Evolutionary conservation across 2,888 invertebrate species (phyloP).

Genomic region (Liodrosophila aerea): DNA sequence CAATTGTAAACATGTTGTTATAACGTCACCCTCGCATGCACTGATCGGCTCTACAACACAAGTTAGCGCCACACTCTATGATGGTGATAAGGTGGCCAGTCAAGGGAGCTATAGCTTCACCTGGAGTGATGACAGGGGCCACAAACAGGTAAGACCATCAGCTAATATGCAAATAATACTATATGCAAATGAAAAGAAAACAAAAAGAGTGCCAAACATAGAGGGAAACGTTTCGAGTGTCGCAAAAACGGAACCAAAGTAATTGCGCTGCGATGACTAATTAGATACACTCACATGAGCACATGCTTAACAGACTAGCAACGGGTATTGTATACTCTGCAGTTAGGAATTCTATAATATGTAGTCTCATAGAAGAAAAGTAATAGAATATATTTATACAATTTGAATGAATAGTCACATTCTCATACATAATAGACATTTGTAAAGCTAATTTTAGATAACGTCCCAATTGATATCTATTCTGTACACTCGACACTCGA

Average conservation of each 20-base stretch:
- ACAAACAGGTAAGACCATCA: constrained; percentile 49
- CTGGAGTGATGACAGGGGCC: constrained; percentile 85
- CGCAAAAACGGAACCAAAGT: constrained; percentile 2
- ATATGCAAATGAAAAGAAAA: constrained; percentile 26
- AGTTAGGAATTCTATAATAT: too few species aligned
- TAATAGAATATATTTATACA: too few species aligned
- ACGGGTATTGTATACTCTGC: too few species aligned
- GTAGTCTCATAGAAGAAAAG: too few species aligned
- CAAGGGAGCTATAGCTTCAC: constrained; percentile 84
- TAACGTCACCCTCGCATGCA: constrained; percentile 87
- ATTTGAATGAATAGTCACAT: too few species aligned
- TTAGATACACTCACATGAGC: constrained; percentile 8
- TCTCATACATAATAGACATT: constrained; percentile 12
- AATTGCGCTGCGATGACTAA: constrained; percentile 36
- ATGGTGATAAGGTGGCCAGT: constrained; percentile 65
- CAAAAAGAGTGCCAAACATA: not conserved
- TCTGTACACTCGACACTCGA: constrained; percentile 23
- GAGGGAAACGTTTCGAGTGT: not conserved
- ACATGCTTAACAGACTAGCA: constrained; percentile 1
- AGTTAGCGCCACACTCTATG: constrained; percentile 83
- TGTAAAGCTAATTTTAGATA: constrained; percentile 29
- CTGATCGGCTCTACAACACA: constrained; percentile 88
- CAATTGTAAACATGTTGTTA: constrained; percentile 81
- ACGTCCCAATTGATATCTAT: constrained; percentile 20
- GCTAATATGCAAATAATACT: too few species aligned